Conservation (phyloP, 2,797 vertebrate species). For the Enteromius thamalakanensis region DNA sequence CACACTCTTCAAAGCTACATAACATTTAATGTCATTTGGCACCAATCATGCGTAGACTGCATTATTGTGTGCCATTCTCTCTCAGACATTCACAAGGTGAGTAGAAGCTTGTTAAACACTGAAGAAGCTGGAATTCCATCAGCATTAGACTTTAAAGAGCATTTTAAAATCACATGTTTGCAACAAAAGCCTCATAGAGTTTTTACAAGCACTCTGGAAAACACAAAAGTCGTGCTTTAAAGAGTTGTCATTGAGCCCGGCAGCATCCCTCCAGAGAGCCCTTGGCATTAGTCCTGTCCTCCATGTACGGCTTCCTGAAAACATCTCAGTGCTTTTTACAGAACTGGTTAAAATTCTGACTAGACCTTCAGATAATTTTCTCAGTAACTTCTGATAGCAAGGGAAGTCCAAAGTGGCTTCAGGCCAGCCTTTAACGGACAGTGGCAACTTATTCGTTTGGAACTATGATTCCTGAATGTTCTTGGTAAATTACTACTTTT, state of each 20-base stretch:
- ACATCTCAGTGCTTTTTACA: conserved; percentile 52
- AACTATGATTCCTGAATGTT: background rate
- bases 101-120: conserved; percentile 54
- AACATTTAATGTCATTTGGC: conserved; percentile 37
- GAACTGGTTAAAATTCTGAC: conserved; percentile 65
- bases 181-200: conserved; percentile 30
- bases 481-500: background rate
- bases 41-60: conserved; percentile 31
- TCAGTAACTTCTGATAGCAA: conserved; percentile 44
- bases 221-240: conserved; percentile 54
- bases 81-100: conserved; percentile 26
- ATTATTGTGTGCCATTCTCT: conserved; percentile 37
- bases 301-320: conserved; percentile 47
- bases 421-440: conserved; percentile 21
- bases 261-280: conserved; percentile 51
- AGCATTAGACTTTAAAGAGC: conserved; percentile 43
- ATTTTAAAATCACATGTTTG: conserved; percentile 55
- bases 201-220: conserved; percentile 59
- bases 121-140: conserved; percentile 48
- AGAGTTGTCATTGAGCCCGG: conserved; percentile 53
- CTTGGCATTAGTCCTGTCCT: conserved; percentile 58
- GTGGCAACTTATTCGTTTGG: background rate
- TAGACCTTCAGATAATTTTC: conserved; percentile 72
- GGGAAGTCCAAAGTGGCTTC: conserved; percentile 39
- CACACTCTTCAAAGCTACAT: conserved; percentile 35